Percentiles rank a stretch among this genome's conserved stretches.
phyloP scores from a whole-genome alignment of 2,888 invertebrate genomes.

The Pherbina coryleti region DNA sequence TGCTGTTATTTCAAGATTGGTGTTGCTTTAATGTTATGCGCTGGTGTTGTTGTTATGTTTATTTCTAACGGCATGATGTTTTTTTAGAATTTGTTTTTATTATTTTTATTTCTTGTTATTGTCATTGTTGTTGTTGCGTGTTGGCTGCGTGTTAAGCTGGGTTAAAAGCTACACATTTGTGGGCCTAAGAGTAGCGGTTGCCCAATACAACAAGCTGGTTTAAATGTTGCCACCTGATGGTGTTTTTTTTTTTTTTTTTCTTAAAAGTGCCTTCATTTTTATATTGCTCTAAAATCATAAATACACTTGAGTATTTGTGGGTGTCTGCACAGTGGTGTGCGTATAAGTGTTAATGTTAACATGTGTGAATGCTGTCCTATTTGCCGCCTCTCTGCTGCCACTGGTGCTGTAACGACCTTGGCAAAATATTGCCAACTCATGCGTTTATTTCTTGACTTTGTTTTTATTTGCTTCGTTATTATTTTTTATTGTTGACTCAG shows the following conservation, averaged over 20 bases:
- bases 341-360: background rate
- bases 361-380: background rate
- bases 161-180: background rate
- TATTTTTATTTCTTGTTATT: background rate
- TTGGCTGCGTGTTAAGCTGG: background rate
- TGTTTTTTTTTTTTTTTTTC: too few species aligned
- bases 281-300: too few species aligned
- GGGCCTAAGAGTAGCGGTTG: background rate
- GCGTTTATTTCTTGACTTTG: background rate
- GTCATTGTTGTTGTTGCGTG: background rate
- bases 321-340: background rate
- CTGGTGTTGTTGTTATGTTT: too few species aligned
- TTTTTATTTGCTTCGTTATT: background rate
- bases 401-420: background rate
- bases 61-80: too few species aligned
- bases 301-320: too few species aligned
- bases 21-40: background rate
- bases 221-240: too few species aligned
- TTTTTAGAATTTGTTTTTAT: background rate
- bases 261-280: background rate
- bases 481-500: constrained; percentile 1
- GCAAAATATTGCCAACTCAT: background rate
- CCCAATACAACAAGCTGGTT: too few species aligned
- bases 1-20: background rate
- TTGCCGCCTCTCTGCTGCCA: background rate